Evolutionary conservation across 2,888 invertebrate species (phyloP).

Genomic region (Rotaria sp.): DNA sequence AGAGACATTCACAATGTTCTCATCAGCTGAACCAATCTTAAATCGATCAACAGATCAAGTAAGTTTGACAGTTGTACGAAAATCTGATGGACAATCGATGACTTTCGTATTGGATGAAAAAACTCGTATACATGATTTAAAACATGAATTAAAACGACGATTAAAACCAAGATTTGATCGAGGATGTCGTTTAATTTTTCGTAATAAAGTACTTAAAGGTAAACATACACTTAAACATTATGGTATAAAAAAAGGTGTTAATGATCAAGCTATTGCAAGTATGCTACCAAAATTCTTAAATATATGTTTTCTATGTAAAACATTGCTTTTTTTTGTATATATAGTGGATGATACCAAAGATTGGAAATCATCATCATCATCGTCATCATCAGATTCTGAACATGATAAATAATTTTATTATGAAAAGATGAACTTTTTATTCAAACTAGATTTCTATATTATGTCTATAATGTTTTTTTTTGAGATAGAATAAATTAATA

Average conservation of each 20-base stretch:
- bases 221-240: conserved; percentile 29
- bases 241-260: conserved; percentile 6
- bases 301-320: too few relatives aligned
- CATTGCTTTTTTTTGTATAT: neutral
- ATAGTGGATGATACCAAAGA: conserved; percentile 19
- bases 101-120: neutral
- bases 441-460: too few relatives aligned
- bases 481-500: neutral
- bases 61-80: neutral
- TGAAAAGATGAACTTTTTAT: neutral
- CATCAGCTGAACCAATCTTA: neutral
- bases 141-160: conserved; percentile 24
- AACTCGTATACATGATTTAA: neutral
- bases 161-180: neutral
- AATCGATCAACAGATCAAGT: neutral
- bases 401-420: neutral
- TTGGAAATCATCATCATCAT: conserved; percentile 20
- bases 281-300: neutral
- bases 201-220: conserved; percentile 1
- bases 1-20: neutral
- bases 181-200: neutral
- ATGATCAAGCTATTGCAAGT: conserved; percentile 11
- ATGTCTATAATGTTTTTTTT: too few relatives aligned
- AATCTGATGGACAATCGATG: neutral
- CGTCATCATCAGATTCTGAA: conserved; percentile 14